Conservation (phyloP, 2,797 vertebrate genomes). For the Synaphobranchus kaupii region DNA sequence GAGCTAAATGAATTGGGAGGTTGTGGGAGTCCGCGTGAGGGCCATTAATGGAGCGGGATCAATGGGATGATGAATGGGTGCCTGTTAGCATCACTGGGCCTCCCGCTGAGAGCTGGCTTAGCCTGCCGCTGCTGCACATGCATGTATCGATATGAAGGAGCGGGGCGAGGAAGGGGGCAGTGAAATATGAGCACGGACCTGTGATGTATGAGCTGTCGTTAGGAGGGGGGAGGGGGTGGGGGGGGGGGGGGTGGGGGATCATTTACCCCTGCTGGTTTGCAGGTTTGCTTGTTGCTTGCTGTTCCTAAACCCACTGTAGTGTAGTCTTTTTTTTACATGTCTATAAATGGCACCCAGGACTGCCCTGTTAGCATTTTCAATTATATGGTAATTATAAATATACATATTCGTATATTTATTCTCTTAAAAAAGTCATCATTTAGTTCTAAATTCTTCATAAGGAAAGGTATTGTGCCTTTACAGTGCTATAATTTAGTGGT, state of each 20-base stretch:
- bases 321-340: background rate
- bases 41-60: slow-evolving; percentile 66
- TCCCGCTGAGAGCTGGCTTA: slow-evolving; percentile 56
- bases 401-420: background rate
- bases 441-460: background rate
- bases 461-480: background rate
- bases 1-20: slow-evolving; percentile 59
- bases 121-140: slow-evolving; percentile 60
- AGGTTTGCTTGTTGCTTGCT: background rate
- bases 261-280: slow-evolving; percentile 6
- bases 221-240: background rate
- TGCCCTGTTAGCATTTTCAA: background rate
- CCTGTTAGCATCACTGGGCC: slow-evolving; percentile 50
- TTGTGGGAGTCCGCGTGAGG: slow-evolving; percentile 56
- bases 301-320: background rate
- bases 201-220: slow-evolving; percentile 70
- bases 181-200: slow-evolving; percentile 73
- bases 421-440: background rate
- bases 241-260: background rate
- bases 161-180: slow-evolving; percentile 62
- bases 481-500: background rate
- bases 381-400: background rate
- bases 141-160: slow-evolving; percentile 68
- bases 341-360: background rate
- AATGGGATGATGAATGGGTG: slow-evolving; percentile 77